Base-by-base conservation (phyloP, 2,113 vertebrate genomes). In the Pipa parva region DNA sequence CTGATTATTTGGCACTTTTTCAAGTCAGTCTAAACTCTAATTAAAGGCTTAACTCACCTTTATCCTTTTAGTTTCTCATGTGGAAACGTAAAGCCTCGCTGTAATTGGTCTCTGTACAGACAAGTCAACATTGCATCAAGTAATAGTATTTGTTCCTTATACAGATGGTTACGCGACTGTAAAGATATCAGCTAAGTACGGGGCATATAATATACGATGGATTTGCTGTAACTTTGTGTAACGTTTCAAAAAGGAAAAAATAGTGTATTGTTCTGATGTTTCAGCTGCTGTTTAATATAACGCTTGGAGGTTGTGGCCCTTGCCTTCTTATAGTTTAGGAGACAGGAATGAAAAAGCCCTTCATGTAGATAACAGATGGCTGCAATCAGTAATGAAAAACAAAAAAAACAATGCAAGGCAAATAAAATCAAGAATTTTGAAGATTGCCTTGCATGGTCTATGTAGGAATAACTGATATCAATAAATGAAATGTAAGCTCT, bases 1-100 rank as follows among this genome's bases (percentile, higher is more conserved):
- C 28, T 42, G 45, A 50, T 60, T 69, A n/a, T 33, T 36, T 69
- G 65, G 65, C 65, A 42, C 31, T 48, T 21, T n/a, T 46, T 57
- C 65, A 69, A 69, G 51, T 48, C 65, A 52, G 65, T 25, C 65
- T 69, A 69, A 69, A 57, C 65, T 60, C 57, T 69, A 69, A 69
- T 69, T 69, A 69, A 69, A 59, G 65, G 65, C 57, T 69, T 69
- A 69, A 69, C 65, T 69, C 65, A 69, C 65, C 65, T 69, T 69
- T 54, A 69, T 69, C 65, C 57, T 60, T 69, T 69, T 60, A 69
- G 28, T 69, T 69, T 69, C 65, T 57, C 65, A 69, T 69, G 65
- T 69, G 65, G 65, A 52, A 69, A 69, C 60, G 65, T 52, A 69
- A 69, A 69, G 56, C 48, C 45, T 10, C 22, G 3, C 57, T n/a